phyloP scores from a whole-genome alignment of 2,797 vertebrate species.

The Gadopsis bispinosus region DNA sequence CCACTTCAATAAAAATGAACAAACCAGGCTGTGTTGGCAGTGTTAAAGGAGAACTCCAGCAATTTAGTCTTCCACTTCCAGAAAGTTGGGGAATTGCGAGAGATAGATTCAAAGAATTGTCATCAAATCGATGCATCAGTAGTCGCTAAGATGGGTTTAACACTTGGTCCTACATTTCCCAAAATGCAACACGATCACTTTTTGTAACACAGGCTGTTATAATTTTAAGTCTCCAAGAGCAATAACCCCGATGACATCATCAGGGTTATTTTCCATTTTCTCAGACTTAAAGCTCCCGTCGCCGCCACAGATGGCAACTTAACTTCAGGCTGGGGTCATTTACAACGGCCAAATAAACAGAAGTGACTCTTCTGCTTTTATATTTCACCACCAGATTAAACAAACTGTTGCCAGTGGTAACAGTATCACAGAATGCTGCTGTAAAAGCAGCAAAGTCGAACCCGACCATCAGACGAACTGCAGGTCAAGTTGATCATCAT shows the following conservation, averaged over 20 bases:
- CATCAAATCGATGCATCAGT: neutral
- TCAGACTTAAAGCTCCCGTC: neutral
- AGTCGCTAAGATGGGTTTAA: neutral
- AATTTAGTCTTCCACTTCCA: neutral
- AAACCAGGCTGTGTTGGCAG: neutral
- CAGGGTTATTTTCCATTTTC: neutral
- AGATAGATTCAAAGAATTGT: neutral
- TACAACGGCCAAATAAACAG: neutral
- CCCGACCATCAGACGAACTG: neutral
- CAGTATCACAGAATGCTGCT: conserved; percentile 4
- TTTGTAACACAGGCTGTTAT: neutral
- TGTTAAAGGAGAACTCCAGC: neutral
- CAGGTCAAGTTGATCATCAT: neutral
- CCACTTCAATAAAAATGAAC: neutral
- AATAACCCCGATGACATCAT: neutral
- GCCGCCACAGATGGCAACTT: neutral
- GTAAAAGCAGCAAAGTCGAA: conserved; percentile 27
- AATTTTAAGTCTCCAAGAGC: neutral
- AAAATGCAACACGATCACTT: neutral
- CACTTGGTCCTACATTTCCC: conserved; percentile 1
- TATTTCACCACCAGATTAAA: conserved; percentile 41
- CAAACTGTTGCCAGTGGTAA: conserved; percentile 26
- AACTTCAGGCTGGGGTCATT: neutral
- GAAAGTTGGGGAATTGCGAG: neutral
- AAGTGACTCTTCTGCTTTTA: conserved; percentile 47